Conservation (phyloP, 92 coral and sea anemone genomes). For the Actinernus sp. region DNA sequence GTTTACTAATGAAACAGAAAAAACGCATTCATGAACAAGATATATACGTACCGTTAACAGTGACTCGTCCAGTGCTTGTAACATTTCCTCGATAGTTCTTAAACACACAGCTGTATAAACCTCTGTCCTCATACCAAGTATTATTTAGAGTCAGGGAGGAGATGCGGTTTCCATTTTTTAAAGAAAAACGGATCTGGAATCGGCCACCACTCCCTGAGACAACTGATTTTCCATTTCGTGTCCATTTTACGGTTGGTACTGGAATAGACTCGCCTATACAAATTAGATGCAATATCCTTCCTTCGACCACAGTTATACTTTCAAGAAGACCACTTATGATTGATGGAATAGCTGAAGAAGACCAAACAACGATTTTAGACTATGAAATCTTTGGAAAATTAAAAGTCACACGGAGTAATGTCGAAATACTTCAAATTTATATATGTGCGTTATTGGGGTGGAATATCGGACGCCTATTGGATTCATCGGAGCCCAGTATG, state of each 20-base stretch:
- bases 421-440: too few relatives aligned
- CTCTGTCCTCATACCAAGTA: conserved; percentile 46
- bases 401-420: too few relatives aligned
- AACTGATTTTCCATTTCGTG: background rate
- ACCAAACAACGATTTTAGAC: background rate
- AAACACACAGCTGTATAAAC: conserved; percentile 51
- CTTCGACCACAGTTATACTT: conserved; percentile 11
- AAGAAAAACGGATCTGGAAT: background rate
- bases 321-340: conserved; percentile 7
- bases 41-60: conserved; percentile 54
- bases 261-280: conserved; percentile 72
- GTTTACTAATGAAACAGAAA: too few relatives aligned
- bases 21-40: background rate
- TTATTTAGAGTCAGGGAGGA: conserved; percentile 26
- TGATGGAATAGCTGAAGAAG: conserved; percentile 47
- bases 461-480: too few relatives aligned
- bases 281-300: conserved; percentile 2
- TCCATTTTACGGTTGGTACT: conserved; percentile 61
- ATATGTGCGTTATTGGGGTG: too few relatives aligned
- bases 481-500: too few relatives aligned
- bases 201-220: background rate
- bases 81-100: conserved; percentile 51
- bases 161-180: background rate
- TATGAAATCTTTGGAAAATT: too few relatives aligned
- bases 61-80: conserved; percentile 16